phyloP scores from a whole-genome alignment of 2,888 invertebrate genomes.

The Plagiodera versicolora region DNA sequence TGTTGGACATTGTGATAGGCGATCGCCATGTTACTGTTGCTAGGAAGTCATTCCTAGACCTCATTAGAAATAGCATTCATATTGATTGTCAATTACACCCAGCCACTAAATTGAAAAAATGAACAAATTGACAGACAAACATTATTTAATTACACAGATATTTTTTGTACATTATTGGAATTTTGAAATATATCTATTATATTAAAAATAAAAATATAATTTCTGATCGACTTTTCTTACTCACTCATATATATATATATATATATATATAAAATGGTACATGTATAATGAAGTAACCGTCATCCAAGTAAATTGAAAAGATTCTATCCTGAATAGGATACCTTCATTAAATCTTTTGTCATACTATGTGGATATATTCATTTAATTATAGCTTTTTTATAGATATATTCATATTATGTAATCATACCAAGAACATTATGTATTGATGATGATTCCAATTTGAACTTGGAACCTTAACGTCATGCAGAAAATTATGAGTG shows the following conservation, averaged over 20 bases:
- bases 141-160: constrained; percentile 66
- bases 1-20: constrained; percentile 58
- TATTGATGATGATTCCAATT: too few relatives aligned
- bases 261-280: too few relatives aligned
- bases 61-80: constrained; percentile 29
- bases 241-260: neutral
- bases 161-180: constrained; percentile 75
- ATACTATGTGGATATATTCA: too few relatives aligned
- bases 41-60: constrained; percentile 53
- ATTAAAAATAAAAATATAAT: constrained; percentile 54
- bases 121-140: constrained; percentile 64
- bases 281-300: too few relatives aligned
- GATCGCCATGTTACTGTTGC: constrained; percentile 57
- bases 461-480: too few relatives aligned
- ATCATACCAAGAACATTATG: too few relatives aligned
- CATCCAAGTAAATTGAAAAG: too few relatives aligned
- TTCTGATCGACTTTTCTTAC: constrained; percentile 18
- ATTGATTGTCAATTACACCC: constrained; percentile 55
- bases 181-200: constrained; percentile 71
- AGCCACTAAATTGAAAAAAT: constrained; percentile 51
- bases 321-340: too few relatives aligned
- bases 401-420: too few relatives aligned
- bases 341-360: too few relatives aligned
- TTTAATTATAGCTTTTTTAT: too few relatives aligned
- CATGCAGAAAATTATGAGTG: too few relatives aligned